Percentiles rank a stretch among this genome's conserved stretches.
Conservation (phyloP, 2,888 invertebrate species). For the Yponomeuta sedellus region DNA sequence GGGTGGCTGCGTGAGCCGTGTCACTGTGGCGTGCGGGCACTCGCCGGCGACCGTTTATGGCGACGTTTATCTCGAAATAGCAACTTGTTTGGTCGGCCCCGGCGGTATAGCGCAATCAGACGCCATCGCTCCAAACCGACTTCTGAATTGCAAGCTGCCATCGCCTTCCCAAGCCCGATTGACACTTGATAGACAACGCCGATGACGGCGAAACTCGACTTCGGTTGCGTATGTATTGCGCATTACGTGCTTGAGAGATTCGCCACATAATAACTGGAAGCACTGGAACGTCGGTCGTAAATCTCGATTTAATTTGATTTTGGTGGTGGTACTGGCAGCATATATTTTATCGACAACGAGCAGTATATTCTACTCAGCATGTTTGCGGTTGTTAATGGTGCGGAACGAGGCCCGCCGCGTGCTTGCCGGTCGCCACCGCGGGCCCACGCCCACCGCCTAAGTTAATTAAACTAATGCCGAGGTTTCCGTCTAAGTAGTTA, state of each 20-base stretch:
- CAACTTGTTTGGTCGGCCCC: slow-evolving; percentile 62
- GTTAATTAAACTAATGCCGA: slow-evolving; percentile 43
- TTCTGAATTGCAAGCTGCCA: slow-evolving; percentile 40
- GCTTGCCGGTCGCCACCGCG: slow-evolving; percentile 20
- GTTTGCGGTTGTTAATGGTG: slow-evolving; percentile 43
- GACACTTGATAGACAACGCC: background rate
- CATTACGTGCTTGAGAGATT: background rate
- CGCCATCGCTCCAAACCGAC: slow-evolving; percentile 62
- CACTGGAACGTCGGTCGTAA: background rate
- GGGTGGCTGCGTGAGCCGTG: slow-evolving; percentile 22
- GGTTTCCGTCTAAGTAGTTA: slow-evolving; percentile 39
- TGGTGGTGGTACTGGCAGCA: slow-evolving; percentile 31
- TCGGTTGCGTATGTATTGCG: background rate
- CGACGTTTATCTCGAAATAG: slow-evolving; percentile 72
- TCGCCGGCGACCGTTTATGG: slow-evolving; percentile 62
- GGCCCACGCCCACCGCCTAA: slow-evolving; percentile 47
- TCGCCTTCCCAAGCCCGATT: slow-evolving; percentile 19
- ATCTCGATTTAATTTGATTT: background rate
- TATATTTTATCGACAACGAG: slow-evolving; percentile 50
- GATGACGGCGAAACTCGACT: slow-evolving; percentile 21
- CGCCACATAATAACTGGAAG: background rate
- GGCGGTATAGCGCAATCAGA: slow-evolving; percentile 53
- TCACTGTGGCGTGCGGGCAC: slow-evolving; percentile 28
- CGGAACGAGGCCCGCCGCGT: slow-evolving; percentile 38
- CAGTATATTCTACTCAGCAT: slow-evolving; percentile 31